Evolutionary conservation across 2,888 invertebrate species (phyloP).

Genomic region (Chrysina gloriosa): DNA sequence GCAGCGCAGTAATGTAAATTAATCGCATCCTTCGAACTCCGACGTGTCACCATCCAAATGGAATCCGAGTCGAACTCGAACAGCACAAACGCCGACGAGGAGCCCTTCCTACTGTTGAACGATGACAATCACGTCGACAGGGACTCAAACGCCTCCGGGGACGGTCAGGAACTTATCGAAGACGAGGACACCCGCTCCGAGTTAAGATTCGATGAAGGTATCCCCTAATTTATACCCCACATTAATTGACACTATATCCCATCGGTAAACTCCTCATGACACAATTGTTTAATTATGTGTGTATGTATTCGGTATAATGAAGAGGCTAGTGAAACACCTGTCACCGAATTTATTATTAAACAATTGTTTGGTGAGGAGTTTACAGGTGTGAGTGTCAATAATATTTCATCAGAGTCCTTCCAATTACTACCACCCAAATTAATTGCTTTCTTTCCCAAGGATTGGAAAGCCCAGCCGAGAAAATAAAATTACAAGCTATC

Average conservation of each 20-base stretch:
- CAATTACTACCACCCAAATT: neutral
- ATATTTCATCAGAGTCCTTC: too few species aligned
- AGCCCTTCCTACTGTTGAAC: conserved; percentile 53
- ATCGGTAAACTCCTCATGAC: too few species aligned
- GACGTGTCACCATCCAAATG: conserved; percentile 49
- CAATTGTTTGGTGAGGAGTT: too few species aligned
- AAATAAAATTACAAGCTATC: conserved; percentile 71
- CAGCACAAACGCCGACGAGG: conserved; percentile 57
- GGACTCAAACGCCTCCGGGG: conserved; percentile 29
- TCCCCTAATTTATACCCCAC: neutral
- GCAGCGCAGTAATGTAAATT: conserved; percentile 13
- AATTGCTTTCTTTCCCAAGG: conserved; percentile 56
- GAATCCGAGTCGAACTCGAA: conserved; percentile 55
- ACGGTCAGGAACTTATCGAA: conserved; percentile 40
- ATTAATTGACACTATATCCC: neutral
- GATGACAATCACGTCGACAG: conserved; percentile 47
- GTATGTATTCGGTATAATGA: too few species aligned
- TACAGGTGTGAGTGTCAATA: too few species aligned
- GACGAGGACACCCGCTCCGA: conserved; percentile 66
- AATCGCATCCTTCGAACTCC: neutral
- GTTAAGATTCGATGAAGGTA: conserved; percentile 79
- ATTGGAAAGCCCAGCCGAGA: conserved; percentile 73
- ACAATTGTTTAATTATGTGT: too few species aligned
- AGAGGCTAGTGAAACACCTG: too few species aligned
- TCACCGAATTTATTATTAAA: too few species aligned